A percentile compares a stretch with the other conserved stretches of the same genome.
These are phyloP conservation scores for Centroberyx gerrardi DNA, from an alignment of 2,797 vertebrate species.

Conservation along the genomic window DNA sequence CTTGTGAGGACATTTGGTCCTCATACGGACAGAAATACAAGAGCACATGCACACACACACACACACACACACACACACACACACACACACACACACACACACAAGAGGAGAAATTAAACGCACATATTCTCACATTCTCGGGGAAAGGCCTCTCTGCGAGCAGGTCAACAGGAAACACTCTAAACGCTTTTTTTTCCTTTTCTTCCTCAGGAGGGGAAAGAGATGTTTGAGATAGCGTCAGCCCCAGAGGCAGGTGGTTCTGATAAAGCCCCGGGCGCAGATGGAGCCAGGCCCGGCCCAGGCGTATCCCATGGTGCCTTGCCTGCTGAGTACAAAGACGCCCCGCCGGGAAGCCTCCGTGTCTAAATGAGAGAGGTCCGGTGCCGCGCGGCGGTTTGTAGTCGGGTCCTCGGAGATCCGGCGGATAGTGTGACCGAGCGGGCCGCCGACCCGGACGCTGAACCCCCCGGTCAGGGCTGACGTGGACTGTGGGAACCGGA, in stretches of 20 bases:
- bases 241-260: constrained; percentile 79
- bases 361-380: constrained; percentile 84
- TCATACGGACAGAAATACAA: neutral
- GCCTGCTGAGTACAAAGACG: constrained; percentile 82
- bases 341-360: constrained; percentile 70
- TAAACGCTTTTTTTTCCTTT: constrained; percentile 49
- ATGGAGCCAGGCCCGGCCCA: constrained; percentile 60
- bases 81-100: neutral
- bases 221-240: constrained; percentile 78
- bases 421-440: constrained; percentile 70
- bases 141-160: constrained; percentile 28
- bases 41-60: constrained; percentile 2
- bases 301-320: constrained; percentile 67
- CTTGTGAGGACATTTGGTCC: no score
- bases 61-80: constrained; percentile 7
- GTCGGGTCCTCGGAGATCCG: constrained; percentile 64
- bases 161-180: constrained; percentile 73
- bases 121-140: constrained; percentile 39
- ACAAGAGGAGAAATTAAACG: no score
- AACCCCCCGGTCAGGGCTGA: constrained; percentile 43
- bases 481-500: constrained; percentile 59
- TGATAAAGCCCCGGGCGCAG: constrained; percentile 80
- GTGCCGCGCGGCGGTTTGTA: constrained; percentile 49
- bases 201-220: constrained; percentile 66
- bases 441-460: constrained; percentile 70